Conservation (phyloP, 2,113 vertebrate species). For the Ictalurus punctatus region DNA sequence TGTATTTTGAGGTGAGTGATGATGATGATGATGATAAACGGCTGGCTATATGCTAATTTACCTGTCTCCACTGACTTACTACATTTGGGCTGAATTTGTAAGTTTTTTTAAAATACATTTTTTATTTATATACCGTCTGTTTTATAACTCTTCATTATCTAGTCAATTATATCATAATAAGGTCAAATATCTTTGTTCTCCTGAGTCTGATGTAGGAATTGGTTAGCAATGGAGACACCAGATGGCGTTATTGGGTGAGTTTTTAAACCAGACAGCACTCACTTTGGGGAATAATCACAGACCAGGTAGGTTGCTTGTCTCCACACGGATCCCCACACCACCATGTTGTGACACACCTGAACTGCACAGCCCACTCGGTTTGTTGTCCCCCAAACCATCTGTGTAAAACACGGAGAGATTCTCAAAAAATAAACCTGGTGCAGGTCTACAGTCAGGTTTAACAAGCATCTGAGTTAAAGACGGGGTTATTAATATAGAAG, state of each 20-base stretch:
- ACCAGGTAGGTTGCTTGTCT: constrained; percentile 84
- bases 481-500: not conserved
- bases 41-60: not conserved
- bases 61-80: no score
- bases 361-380: constrained; percentile 89
- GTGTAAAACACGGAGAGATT: constrained; percentile 49
- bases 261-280: constrained; percentile 61
- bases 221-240: not conserved
- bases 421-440: not conserved
- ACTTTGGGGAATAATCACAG: constrained; percentile 94
- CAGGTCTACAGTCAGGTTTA: not conserved
- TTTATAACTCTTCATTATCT: not conserved
- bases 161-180: not conserved
- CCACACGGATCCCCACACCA: constrained; percentile 88
- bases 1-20: not conserved
- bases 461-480: not conserved
- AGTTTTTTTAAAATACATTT: not conserved
- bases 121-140: not conserved
- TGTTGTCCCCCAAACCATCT: constrained; percentile 94
- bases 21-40: no score
- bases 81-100: no score
- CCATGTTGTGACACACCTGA: constrained; percentile 87
- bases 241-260: not conserved
- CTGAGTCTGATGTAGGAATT: not conserved
- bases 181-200: not conserved